Percentiles rank a stretch among this genome's conserved stretches.
phyloP scores from a whole-genome alignment of 2,888 invertebrate species.

The Drosophila birchii region DNA sequence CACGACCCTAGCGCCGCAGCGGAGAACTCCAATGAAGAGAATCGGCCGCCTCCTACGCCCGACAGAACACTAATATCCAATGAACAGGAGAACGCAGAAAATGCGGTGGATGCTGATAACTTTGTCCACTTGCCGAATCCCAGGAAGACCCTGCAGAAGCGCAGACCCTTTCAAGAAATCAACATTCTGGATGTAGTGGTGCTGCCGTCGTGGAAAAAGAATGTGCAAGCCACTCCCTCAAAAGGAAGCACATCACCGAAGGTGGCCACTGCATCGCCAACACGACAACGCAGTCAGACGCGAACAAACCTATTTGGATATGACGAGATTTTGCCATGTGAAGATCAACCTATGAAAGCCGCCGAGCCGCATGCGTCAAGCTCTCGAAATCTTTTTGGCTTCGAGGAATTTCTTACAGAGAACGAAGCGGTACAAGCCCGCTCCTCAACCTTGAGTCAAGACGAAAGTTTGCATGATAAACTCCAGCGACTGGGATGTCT shows the following conservation, averaged over 20 bases:
- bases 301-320: constrained; percentile 23
- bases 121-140: constrained; percentile 75
- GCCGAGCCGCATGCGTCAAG: background rate
- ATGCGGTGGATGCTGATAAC: constrained; percentile 50
- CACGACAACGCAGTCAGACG: constrained; percentile 11
- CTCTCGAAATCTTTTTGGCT: constrained; percentile 72
- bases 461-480: constrained; percentile 64
- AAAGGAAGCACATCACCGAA: constrained; percentile 12
- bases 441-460: constrained; percentile 1
- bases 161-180: constrained; percentile 81
- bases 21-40: constrained; percentile 82
- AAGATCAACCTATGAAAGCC: background rate
- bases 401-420: constrained; percentile 74
- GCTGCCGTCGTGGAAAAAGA: constrained; percentile 74
- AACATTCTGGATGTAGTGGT: constrained; percentile 80
- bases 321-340: constrained; percentile 19
- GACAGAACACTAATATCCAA: background rate
- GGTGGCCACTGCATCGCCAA: background rate
- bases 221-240: constrained; percentile 26
- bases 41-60: constrained; percentile 66
- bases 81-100: constrained; percentile 50
- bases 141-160: constrained; percentile 62
- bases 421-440: constrained; percentile 14
- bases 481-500: constrained; percentile 67
- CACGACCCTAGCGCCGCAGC: constrained; percentile 4